phyloP scores from a whole-genome alignment of 2,113 vertebrate species.

The Hemicordylus capensis region DNA sequence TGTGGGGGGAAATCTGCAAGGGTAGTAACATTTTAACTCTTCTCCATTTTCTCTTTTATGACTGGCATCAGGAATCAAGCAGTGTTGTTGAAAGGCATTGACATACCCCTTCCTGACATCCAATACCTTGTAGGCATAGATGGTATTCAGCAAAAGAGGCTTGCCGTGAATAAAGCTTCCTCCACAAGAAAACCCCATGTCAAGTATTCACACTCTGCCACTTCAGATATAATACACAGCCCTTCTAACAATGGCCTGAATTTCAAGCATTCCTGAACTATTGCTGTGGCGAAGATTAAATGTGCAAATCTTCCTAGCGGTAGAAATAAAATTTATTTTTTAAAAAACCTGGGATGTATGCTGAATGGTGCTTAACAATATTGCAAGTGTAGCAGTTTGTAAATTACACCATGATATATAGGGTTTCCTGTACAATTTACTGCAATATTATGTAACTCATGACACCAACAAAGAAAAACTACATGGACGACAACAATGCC shows the following conservation, averaged over 20 bases:
- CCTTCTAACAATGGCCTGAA: conserved; percentile 15
- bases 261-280: conserved; percentile 42
- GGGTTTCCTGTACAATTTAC: neutral
- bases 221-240: conserved; percentile 19
- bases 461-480: neutral
- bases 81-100: conserved; percentile 30
- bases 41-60: conserved; percentile 10
- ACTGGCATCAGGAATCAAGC: conserved; percentile 23
- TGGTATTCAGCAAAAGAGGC: conserved; percentile 29
- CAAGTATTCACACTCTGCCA: conserved; percentile 35
- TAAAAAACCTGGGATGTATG: conserved; percentile 12
- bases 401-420: conserved; percentile 5
- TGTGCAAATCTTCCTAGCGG: conserved; percentile 33
- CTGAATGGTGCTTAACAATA: conserved; percentile 31
- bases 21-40: neutral
- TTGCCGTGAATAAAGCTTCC: conserved; percentile 36
- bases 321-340: neutral
- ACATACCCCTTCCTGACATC: conserved; percentile 15
- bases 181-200: neutral
- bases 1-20: neutral
- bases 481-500: neutral
- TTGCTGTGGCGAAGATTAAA: conserved; percentile 23
- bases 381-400: neutral
- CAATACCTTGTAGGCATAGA: conserved; percentile 7
- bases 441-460: conserved; percentile 8